A percentile compares a stretch with the other conserved stretches of the same genome.
phyloP scores from a whole-genome alignment of 2,113 vertebrate species.

The Labeo catla region DNA sequence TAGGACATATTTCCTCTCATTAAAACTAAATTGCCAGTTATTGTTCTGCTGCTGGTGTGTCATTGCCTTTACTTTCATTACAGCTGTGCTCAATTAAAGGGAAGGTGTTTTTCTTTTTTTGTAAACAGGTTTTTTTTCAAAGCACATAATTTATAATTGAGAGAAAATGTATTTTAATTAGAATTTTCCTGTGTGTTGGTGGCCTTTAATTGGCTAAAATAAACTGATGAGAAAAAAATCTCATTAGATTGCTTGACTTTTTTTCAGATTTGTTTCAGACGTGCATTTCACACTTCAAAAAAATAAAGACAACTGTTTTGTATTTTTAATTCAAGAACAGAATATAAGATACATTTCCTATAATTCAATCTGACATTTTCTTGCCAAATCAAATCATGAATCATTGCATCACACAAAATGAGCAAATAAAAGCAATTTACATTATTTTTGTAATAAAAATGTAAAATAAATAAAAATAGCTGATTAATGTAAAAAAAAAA shows the following conservation, averaged over 20 bases:
- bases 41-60: neutral
- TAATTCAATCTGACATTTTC: neutral
- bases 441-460: neutral
- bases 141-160: neutral
- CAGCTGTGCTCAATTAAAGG: neutral
- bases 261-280: too few species aligned
- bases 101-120: conserved; percentile 1
- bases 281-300: neutral
- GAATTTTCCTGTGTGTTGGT: neutral
- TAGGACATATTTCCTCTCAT: neutral
- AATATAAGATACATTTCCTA: neutral
- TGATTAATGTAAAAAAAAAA: neutral
- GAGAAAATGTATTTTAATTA: neutral
- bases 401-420: neutral
- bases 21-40: conserved; percentile 19
- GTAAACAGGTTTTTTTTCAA: neutral
- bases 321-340: neutral
- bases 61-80: neutral
- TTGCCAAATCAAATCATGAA: neutral
- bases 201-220: conserved; percentile 15
- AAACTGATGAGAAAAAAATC: conserved; percentile 8
- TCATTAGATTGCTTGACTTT: too few species aligned
- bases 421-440: neutral
- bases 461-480: neutral
- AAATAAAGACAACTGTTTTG: neutral